Base-by-base conservation (phyloP, 2,797 vertebrate species). In the Aselliscus stoliczkanus region DNA sequence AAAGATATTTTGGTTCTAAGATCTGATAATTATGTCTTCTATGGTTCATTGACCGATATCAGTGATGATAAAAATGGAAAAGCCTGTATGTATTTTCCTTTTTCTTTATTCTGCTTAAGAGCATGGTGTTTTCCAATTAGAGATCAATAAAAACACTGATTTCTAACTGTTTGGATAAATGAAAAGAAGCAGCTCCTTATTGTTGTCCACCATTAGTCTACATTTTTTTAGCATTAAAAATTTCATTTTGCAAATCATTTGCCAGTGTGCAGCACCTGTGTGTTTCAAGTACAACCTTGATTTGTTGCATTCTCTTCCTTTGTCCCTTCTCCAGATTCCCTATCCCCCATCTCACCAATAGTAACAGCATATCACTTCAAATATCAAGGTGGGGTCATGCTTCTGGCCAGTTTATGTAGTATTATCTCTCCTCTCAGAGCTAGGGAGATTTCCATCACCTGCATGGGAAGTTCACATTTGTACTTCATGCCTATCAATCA, bases 1-100 rank as follows among this genome's bases (percentile, higher is more conserved):
- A 62, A 95, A 60, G 21, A 21, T 62, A 34, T 20, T 83, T 95
- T 92, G 52, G 18, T 80, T 93, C 52, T 58, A 92, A 96, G 47
- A 7, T 72, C 39, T 88, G 37, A 31, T 18, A 79, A 52, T 82
- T 83, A 31, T 64, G 34, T 7, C n/a, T 2, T 88, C 2, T 58
- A 25, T 81, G 18, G n/a, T 17, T 92, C 25, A 50, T n/a, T 52
- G 29, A 37, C 52, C 13, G 44, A 70, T 75, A 42, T 85, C 44
- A 65, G 52, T 75, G 21, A n/a, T 69, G 42, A 88, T 31, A 60
- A 94, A 85, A 96, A 77, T 87, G 29, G 58, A 94, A 84, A 27
- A 75, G n/a, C 3, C 18, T 83, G 11, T 62, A 37, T 42, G 42
- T 42, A 14, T 62, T 92, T 84, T 47, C 34, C 25, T 29, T 29